Evolutionary conservation across 2,797 vertebrate species (phyloP), one percentile per base, ranked within the genome.

Genomic region (Semotilus atromaculatus): DNA sequence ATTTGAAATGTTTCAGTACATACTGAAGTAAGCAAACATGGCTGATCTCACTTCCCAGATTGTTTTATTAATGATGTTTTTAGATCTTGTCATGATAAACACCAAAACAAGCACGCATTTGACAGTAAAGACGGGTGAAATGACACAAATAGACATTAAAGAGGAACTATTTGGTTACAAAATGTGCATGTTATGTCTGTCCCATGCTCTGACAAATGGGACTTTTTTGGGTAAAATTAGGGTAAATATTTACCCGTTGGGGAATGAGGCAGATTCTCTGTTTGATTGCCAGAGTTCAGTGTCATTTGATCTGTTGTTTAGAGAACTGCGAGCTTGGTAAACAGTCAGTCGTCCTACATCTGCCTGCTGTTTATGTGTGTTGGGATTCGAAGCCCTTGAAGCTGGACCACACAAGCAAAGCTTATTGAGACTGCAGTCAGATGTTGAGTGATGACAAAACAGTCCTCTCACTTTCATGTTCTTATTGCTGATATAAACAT

Each of bases 301-400:
- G 93, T 92, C 91, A 94, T 92, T 93, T 93, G 90, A 92, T 94
- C 93, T 91, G 91, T 93, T 96, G 94, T 95, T 95, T 95, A 94
- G 93, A 90, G 92, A 90, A 91, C 92, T 81, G 90, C 92, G 87
- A 87, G 91, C 91, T 93, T 80, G 31, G 93, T 95, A 89, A 89
- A 89, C 85, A 88, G 55, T 87, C 81, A 38, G 36, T 79, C 23
- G 53, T 29, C 53, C 45, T 79, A 60, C 86, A 88, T 88, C 85
- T 85, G 87, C 51, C 83, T 83, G 80, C 92, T 94, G 94, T 96
- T 95, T 95, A 94, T 93, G 91, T 94, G 94, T 94, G 93, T 90
- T 89, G 89, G 92, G 92, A 90, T 92, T 91, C 91, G 58, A 70
- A 86, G 31, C 90, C 91, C 93, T 94, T 95, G 92, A 94, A 94